phyloP scores from a whole-genome alignment of 2,797 vertebrate species.

The Acrossocheilus fasciatus region DNA sequence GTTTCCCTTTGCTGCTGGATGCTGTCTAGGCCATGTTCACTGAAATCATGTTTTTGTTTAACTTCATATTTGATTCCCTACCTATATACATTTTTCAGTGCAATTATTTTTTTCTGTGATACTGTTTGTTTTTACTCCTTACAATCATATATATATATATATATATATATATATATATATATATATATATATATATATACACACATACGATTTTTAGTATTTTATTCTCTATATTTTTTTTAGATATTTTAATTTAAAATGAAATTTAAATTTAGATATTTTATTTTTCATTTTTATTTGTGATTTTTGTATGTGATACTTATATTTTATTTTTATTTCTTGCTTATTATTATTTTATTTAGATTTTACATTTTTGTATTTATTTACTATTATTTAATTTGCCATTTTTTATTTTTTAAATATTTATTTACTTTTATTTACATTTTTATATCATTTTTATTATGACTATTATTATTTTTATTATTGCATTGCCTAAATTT shows the following conservation, averaged over 20 bases:
- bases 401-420: neutral
- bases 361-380: neutral
- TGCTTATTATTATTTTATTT: neutral
- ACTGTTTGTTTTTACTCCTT: neutral
- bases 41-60: neutral
- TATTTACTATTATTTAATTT: neutral
- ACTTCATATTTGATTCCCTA: neutral
- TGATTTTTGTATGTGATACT: neutral
- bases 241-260: neutral
- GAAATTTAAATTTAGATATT: neutral
- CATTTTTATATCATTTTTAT: neutral
- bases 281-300: neutral
- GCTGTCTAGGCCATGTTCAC: neutral
- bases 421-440: neutral
- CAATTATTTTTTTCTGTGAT: neutral
- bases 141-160: neutral
- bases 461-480: neutral
- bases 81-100: neutral
- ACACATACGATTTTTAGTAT: neutral
- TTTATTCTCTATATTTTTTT: neutral
- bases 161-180: neutral
- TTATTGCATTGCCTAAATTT: neutral
- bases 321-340: neutral
- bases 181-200: neutral
- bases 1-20: neutral